Evolutionary conservation across 2,888 invertebrate species (phyloP).

Genomic region (Lasius fuliginosus): DNA sequence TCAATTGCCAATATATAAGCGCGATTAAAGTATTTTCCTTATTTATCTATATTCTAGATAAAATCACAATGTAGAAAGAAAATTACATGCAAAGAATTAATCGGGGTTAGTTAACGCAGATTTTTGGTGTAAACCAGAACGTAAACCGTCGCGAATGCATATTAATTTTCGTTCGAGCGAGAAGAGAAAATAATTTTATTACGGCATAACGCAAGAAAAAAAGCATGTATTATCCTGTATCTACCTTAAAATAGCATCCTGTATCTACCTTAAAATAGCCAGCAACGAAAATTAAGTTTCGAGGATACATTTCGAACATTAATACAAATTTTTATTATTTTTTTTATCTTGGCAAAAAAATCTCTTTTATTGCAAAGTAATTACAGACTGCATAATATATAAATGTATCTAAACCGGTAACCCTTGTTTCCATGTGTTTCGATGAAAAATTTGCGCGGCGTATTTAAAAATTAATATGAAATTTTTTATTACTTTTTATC

Average conservation of each 20-base stretch:
- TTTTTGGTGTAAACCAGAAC: background rate
- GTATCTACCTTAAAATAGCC: conserved; percentile 36
- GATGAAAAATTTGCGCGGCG: conserved; percentile 50
- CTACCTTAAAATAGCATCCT: conserved; percentile 37
- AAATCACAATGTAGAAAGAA: background rate
- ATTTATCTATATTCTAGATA: background rate
- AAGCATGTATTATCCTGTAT: conserved; percentile 10
- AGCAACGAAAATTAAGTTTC: background rate
- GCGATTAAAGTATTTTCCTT: background rate
- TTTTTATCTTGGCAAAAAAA: conserved; percentile 48
- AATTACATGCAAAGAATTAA: background rate
- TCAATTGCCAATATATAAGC: background rate
- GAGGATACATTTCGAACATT: conserved; percentile 32
- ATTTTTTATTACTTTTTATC: conserved; percentile 58
- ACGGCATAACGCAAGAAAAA: conserved; percentile 21
- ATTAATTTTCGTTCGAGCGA: conserved; percentile 26
- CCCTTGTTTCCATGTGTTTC: conserved; percentile 51
- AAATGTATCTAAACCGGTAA: conserved; percentile 52
- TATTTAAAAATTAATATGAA: conserved; percentile 58
- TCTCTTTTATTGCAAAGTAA: conserved; percentile 50
- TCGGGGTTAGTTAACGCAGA: conserved; percentile 12
- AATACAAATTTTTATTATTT: conserved; percentile 52
- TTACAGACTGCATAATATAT: conserved; percentile 54
- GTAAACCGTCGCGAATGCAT: background rate
- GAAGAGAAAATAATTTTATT: conserved; percentile 26